Evolutionary conservation across 2,113 vertebrate species (phyloP).

Genomic region (Blennius ocellaris): DNA sequence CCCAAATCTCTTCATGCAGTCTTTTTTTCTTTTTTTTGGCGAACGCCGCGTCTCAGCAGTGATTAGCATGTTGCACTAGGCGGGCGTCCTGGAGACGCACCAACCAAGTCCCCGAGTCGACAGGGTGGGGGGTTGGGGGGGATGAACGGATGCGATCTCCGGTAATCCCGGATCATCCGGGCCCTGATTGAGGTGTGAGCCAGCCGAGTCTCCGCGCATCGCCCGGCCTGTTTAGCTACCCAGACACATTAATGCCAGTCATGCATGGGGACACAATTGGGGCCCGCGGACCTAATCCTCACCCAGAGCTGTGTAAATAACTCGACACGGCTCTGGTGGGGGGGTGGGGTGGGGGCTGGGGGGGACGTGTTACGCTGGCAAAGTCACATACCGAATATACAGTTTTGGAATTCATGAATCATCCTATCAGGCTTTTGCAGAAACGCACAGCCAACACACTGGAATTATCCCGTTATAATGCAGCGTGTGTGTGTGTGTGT

Average conservation of each 20-base stretch:
- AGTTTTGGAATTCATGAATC: constrained; percentile 48
- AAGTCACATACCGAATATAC: constrained; percentile 54
- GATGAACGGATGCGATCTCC: constrained; percentile 60
- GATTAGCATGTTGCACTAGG: constrained; percentile 60
- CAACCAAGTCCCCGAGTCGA: constrained; percentile 25
- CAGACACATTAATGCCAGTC: constrained; percentile 71
- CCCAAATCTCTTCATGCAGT: constrained; percentile 1
- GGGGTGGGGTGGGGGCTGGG: background rate
- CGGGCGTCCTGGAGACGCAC: constrained; percentile 50
- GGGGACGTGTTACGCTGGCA: constrained; percentile 39
- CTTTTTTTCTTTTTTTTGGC: too few relatives aligned
- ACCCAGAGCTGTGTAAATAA: constrained; percentile 72
- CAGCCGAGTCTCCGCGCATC: constrained; percentile 57
- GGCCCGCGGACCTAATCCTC: constrained; percentile 61
- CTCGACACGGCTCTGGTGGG: constrained; percentile 38
- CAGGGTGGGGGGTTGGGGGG: constrained; percentile 56
- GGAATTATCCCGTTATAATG: constrained; percentile 55
- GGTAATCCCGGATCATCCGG: constrained; percentile 74
- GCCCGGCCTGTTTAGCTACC: constrained; percentile 64
- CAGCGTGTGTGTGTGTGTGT: constrained; percentile 31
- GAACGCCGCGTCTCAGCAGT: constrained; percentile 42
- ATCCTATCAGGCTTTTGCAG: constrained; percentile 23
- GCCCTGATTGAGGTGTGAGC: constrained; percentile 69
- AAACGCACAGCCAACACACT: constrained; percentile 25
- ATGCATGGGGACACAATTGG: constrained; percentile 71